Conservation (phyloP, 2,888 invertebrate genomes). For the Microctonus hyperodae region DNA sequence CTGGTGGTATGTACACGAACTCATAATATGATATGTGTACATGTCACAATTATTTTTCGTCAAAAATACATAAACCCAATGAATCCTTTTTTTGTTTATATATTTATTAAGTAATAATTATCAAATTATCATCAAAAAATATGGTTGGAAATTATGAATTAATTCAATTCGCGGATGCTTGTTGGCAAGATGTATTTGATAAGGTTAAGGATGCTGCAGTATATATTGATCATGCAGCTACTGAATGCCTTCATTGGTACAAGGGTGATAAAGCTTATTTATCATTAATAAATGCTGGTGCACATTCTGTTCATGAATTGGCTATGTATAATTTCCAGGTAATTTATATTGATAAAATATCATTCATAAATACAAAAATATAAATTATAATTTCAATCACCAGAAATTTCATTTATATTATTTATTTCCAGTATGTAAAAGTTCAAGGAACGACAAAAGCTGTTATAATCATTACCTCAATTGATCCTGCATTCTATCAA, state of each 20-base stretch:
- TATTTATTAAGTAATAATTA: background rate
- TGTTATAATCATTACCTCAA: constrained; percentile 69
- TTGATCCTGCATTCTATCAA: constrained; percentile 66
- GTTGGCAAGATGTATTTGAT: constrained; percentile 71
- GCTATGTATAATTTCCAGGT: constrained; percentile 63
- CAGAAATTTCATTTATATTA: constrained; percentile 9
- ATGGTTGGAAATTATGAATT: constrained; percentile 33
- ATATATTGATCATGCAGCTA: constrained; percentile 70
- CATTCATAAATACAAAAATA: background rate
- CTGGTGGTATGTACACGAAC: no score
- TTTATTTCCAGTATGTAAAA: constrained; percentile 57
- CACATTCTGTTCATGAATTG: constrained; percentile 70
- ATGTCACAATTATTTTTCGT: no score
- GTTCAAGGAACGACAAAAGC: constrained; percentile 62
- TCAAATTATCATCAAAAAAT: constrained; percentile 8
- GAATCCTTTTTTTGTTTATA: background rate
- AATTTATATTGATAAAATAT: constrained; percentile 25
- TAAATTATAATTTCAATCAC: background rate
- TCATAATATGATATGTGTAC: no score
- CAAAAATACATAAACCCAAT: no score
- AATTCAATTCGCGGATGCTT: constrained; percentile 63
- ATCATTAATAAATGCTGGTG: constrained; percentile 69
- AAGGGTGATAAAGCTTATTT: constrained; percentile 67
- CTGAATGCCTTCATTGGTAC: constrained; percentile 76
- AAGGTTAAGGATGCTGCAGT: constrained; percentile 71